Conservation (phyloP, 2,113 vertebrate genomes). For the Burhinus oedicnemus region DNA sequence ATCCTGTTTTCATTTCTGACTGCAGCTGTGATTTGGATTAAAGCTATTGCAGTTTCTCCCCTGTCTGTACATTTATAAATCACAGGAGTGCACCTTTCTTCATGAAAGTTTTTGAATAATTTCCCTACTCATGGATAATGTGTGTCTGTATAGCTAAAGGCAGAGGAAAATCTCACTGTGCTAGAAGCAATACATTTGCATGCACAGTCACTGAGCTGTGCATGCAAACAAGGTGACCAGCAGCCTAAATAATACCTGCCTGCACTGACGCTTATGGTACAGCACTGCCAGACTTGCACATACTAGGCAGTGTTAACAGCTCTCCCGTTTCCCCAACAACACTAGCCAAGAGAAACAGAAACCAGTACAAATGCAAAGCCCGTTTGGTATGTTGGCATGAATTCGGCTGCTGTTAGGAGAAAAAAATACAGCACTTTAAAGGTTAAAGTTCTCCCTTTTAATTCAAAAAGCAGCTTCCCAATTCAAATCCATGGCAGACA, state of each 20-base stretch:
- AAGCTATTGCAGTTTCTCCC: background rate
- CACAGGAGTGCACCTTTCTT: background rate
- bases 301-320: background rate
- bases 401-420: background rate
- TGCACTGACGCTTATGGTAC: accelerated
- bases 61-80: background rate
- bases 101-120: background rate
- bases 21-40: background rate
- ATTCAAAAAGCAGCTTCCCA: background rate
- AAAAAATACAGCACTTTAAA: background rate
- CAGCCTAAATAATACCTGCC: background rate
- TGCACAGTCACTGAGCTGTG: background rate
- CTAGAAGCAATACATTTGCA: background rate
- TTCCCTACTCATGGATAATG: background rate
- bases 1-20: background rate
- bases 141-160: background rate
- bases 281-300: background rate
- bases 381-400: background rate
- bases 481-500: background rate
- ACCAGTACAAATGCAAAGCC: background rate
- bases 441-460: background rate
- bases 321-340: accelerated
- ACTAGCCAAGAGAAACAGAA: background rate
- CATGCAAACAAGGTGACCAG: background rate
- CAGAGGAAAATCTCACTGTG: background rate